These are phyloP conservation scores for Forbesichthys papilliferus DNA, from an alignment of 2,113 vertebrate species.

Conservation along the genomic window DNA sequence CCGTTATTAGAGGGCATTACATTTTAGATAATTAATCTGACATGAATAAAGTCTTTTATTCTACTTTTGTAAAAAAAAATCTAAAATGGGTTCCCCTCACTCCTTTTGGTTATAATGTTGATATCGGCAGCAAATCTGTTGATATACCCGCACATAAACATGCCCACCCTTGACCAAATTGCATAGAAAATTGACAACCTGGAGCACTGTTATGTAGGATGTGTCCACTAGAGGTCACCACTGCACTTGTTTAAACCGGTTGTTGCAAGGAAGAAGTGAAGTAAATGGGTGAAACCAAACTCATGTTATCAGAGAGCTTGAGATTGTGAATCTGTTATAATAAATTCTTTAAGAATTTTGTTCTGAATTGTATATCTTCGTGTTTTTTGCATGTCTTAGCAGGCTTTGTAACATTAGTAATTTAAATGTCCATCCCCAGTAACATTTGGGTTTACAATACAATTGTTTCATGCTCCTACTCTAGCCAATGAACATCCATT, in stretches of 20 bases:
- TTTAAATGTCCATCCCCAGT: constrained; percentile 5
- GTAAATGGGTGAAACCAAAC: constrained; percentile 57
- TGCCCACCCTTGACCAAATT: constrained; percentile 48
- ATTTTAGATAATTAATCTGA: constrained; percentile 34
- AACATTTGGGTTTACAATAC: constrained; percentile 5
- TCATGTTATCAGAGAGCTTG: constrained; percentile 61
- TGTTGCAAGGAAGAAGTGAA: constrained; percentile 38
- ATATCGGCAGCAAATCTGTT: constrained; percentile 44
- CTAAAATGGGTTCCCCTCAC: constrained; percentile 35
- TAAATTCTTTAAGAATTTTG: constrained; percentile 74
- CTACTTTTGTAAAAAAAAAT: constrained; percentile 53
- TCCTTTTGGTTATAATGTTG: constrained; percentile 58
- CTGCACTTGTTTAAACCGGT: constrained; percentile 57
- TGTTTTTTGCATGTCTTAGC: constrained; percentile 8
- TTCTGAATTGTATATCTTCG: constrained; percentile 41
- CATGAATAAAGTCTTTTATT: constrained; percentile 46
- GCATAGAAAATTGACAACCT: constrained; percentile 51
- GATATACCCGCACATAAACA: constrained; percentile 21
- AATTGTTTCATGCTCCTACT: constrained; percentile 8
- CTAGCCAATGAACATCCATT: constrained; percentile 45
- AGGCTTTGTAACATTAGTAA: neutral
- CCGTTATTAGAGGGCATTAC: constrained; percentile 52
- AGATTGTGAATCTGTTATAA: constrained; percentile 71
- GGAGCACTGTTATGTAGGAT: constrained; percentile 64
- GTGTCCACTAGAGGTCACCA: constrained; percentile 70